Evolutionary conservation across 1,140 invertebrate species (phyloP).

Genomic region (Portunus trituberculatus): DNA sequence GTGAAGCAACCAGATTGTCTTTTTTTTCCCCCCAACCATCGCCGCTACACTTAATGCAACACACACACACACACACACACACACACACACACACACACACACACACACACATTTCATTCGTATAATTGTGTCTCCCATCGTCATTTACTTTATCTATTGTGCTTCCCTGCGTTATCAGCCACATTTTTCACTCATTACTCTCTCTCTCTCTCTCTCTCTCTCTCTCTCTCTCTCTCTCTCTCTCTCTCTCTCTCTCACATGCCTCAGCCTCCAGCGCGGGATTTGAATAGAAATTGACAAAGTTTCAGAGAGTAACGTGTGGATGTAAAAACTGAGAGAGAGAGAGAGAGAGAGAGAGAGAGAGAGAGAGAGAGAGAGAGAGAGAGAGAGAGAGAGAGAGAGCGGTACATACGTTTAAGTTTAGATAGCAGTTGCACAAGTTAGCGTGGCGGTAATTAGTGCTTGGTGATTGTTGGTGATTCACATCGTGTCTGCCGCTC

Average conservation of each 20-base stretch:
- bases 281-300: slow-evolving; percentile 32
- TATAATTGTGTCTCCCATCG: background rate
- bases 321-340: slow-evolving; percentile 25
- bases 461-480: background rate
- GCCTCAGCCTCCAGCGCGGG: background rate
- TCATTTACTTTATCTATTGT: background rate
- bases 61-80: background rate
- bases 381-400: slow-evolving; percentile 37
- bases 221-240: slow-evolving; percentile 24
- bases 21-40: background rate
- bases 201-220: slow-evolving; percentile 52
- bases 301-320: background rate
- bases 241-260: slow-evolving; percentile 31
- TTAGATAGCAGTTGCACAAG: background rate
- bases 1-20: no score
- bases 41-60: background rate
- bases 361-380: slow-evolving; percentile 15
- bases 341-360: background rate
- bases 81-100: background rate
- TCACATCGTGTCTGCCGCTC: background rate
- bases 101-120: background rate
- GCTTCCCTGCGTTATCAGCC: background rate
- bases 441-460: background rate
- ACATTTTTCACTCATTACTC: background rate
- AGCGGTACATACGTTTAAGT: background rate